A percentile compares a stretch with the other conserved stretches of the same genome.
These are phyloP conservation scores for Bombus difficillimus DNA, from an alignment of 1,140 invertebrate species.

Conservation along the genomic window DNA sequence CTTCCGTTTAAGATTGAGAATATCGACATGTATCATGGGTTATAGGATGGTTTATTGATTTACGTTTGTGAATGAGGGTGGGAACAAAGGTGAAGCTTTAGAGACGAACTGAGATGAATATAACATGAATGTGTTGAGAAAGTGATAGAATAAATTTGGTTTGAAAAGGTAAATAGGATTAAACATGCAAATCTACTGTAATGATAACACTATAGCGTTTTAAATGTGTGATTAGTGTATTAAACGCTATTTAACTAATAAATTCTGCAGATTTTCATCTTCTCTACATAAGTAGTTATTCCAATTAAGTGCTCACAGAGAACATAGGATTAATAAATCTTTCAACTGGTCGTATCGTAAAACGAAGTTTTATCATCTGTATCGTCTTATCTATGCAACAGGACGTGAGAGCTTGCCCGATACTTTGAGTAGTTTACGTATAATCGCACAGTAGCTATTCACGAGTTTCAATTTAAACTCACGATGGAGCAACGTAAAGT, in stretches of 20 bases:
- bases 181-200: not conserved
- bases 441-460: constrained; percentile 1
- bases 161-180: not conserved
- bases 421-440: constrained; percentile 16
- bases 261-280: too few relatives aligned
- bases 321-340: not conserved
- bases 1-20: not conserved
- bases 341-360: not conserved
- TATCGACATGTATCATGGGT: not conserved
- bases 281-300: too few relatives aligned
- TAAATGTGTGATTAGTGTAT: too few relatives aligned
- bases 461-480: constrained; percentile 16
- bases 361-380: not conserved
- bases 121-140: not conserved
- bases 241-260: too few relatives aligned
- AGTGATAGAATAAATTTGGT: too few relatives aligned
- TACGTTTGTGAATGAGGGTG: not conserved
- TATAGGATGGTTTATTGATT: not conserved
- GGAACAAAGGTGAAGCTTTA: not conserved
- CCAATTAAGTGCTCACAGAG: too few relatives aligned
- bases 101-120: not conserved
- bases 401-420: not conserved
- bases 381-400: too few relatives aligned
- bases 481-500: not conserved
- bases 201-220: not conserved